Conservation (phyloP, 2,797 vertebrate genomes). For the Artibeus lituratus region DNA sequence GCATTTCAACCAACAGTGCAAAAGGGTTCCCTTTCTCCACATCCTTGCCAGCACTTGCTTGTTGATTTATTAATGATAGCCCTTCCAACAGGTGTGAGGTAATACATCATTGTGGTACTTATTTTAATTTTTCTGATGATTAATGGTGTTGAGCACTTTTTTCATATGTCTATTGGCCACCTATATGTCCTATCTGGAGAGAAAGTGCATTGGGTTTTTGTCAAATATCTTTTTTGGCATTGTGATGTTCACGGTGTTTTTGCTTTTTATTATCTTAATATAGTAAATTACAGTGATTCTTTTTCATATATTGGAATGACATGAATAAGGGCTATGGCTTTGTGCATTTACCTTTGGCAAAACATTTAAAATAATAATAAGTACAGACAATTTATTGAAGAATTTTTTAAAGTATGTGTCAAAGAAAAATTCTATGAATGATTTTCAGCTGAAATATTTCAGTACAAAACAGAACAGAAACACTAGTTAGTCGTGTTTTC, state of each 20-base stretch:
- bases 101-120: no score
- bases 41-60: no score
- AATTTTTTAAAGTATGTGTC: not conserved
- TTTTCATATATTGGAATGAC: not conserved
- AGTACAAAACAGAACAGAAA: not conserved
- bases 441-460: not conserved
- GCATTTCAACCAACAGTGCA: no score
- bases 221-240: not conserved
- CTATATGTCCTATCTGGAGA: no score
- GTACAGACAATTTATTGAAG: not conserved
- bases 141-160: no score
- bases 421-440: not conserved
- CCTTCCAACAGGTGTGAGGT: no score
- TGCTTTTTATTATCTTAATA: not conserved
- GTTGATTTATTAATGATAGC: no score
- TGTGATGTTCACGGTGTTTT: not conserved
- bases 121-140: no score
- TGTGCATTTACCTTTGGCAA: not conserved
- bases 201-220: not conserved
- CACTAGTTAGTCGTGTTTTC: not conserved
- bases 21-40: no score
- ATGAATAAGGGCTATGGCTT: not conserved
- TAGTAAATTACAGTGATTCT: not conserved
- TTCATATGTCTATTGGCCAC: no score
- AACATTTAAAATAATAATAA: constrained; percentile 5